Evolutionary conservation across 2,113 vertebrate species (phyloP).

Genomic region (Atractosteus spatula): DNA sequence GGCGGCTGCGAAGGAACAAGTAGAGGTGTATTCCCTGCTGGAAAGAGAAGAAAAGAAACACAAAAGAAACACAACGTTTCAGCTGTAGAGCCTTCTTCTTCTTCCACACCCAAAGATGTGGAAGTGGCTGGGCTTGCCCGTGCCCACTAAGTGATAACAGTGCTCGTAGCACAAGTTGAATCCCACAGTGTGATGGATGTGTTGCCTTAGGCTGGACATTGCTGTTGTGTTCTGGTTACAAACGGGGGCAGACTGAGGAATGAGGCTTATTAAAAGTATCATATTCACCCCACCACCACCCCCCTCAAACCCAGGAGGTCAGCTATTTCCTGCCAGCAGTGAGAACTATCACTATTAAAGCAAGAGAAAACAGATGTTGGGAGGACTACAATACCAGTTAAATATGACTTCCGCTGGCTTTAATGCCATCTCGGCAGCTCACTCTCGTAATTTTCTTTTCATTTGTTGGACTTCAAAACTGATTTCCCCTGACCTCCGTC

Average conservation of each 20-base stretch:
- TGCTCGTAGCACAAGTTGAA: no score
- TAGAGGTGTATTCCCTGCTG: no score
- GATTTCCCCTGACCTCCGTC: no score
- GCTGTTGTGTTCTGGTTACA: neutral
- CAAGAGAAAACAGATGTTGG: neutral
- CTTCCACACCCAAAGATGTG: no score
- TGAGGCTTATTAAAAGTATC: slow-evolving; percentile 1
- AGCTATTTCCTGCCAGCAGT: neutral
- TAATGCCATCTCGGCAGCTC: neutral
- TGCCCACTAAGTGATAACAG: no score
- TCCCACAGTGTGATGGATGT: no score
- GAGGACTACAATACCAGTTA: neutral
- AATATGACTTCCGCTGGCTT: neutral
- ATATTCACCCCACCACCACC: neutral
- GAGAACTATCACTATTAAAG: neutral
- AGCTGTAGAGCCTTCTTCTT: no score
- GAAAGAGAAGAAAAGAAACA: no score
- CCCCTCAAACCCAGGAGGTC: neutral
- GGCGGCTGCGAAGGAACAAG: no score
- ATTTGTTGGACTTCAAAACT: neutral
- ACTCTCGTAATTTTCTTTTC: neutral
- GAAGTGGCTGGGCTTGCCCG: no score
- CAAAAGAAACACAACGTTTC: no score
- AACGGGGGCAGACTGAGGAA: neutral
- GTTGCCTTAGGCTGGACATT: no score